Conservation (phyloP, 1,140 invertebrate species). For the Euwallacea fornicatus region DNA sequence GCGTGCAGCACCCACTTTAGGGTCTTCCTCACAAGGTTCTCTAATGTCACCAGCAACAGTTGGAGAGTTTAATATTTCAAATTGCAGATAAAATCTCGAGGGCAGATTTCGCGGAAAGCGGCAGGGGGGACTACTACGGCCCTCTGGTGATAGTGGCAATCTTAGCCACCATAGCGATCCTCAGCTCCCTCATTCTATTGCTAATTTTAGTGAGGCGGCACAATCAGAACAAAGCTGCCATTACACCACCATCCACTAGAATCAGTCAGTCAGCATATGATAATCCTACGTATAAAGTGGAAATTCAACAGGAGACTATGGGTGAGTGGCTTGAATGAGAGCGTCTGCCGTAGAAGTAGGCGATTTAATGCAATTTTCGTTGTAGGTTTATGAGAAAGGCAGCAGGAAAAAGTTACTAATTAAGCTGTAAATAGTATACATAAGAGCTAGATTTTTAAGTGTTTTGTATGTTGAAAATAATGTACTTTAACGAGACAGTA, state of each 20-base stretch:
- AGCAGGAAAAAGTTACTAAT: not conserved
- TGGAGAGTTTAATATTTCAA: too few relatives aligned
- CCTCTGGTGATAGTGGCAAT: constrained; percentile 85
- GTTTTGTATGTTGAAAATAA: constrained; percentile 19
- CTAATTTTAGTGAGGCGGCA: constrained; percentile 78
- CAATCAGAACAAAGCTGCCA: constrained; percentile 65
- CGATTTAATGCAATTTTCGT: not conserved
- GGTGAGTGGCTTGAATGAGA: constrained; percentile 59
- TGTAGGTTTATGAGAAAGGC: not conserved
- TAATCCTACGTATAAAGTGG: constrained; percentile 92
- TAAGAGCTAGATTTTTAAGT: not conserved
- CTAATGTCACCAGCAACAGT: too few relatives aligned
- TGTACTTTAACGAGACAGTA: constrained; percentile 26
- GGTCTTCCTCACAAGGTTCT: constrained; percentile 52
- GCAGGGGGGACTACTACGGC: constrained; percentile 77
- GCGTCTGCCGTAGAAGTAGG: not conserved
- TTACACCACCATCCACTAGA: constrained; percentile 66
- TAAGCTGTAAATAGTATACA: constrained; percentile 2
- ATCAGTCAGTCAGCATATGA: constrained; percentile 83
- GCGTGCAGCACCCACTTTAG: constrained; percentile 60
- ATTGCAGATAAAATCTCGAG: constrained; percentile 64
- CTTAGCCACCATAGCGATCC: constrained; percentile 78
- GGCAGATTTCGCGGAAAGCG: constrained; percentile 53
- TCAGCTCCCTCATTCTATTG: constrained; percentile 76
- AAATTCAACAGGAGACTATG: constrained; percentile 88